phyloP scores from a whole-genome alignment of 2,888 invertebrate species.

The Acleris literana region DNA sequence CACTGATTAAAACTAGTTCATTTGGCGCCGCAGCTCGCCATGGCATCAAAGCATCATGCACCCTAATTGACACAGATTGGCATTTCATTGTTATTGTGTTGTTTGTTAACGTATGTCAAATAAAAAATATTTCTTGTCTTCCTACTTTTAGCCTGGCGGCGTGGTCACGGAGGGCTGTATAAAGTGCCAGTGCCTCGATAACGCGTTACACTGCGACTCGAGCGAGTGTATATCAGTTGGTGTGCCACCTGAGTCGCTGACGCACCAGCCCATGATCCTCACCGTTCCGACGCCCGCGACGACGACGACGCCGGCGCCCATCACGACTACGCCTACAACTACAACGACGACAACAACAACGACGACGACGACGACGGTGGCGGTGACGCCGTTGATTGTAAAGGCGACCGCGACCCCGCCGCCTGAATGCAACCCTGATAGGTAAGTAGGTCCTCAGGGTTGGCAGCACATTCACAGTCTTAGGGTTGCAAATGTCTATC shows the following conservation, averaged over 20 bases:
- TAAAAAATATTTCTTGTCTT: too few relatives aligned
- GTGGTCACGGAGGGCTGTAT: conserved; percentile 85
- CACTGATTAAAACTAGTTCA: too few relatives aligned
- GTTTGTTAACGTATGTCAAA: too few relatives aligned
- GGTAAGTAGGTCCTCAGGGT: conserved; percentile 46
- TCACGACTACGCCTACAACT: conserved; percentile 15
- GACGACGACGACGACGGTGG: conserved; percentile 30
- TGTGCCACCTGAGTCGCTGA: conserved; percentile 46
- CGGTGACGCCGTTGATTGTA: conserved; percentile 47
- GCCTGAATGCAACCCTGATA: conserved; percentile 64
- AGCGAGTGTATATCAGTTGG: conserved; percentile 69
- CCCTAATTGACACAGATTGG: too few relatives aligned
- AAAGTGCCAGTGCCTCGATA: conserved; percentile 91
- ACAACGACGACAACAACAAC: background rate
- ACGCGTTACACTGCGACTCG: conserved; percentile 88
- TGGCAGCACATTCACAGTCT: background rate
- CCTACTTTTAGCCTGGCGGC: conserved; percentile 85
- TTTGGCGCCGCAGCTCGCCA: too few relatives aligned
- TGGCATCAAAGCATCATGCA: too few relatives aligned
- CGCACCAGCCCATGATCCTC: conserved; percentile 50
- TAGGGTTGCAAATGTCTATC: too few relatives aligned
- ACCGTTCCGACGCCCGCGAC: conserved; percentile 34
- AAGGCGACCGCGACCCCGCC: conserved; percentile 67
- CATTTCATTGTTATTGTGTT: too few relatives aligned
- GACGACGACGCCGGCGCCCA: conserved; percentile 18